phyloP scores from a whole-genome alignment of 2,888 invertebrate species.

The Phymatocera aterrima region DNA sequence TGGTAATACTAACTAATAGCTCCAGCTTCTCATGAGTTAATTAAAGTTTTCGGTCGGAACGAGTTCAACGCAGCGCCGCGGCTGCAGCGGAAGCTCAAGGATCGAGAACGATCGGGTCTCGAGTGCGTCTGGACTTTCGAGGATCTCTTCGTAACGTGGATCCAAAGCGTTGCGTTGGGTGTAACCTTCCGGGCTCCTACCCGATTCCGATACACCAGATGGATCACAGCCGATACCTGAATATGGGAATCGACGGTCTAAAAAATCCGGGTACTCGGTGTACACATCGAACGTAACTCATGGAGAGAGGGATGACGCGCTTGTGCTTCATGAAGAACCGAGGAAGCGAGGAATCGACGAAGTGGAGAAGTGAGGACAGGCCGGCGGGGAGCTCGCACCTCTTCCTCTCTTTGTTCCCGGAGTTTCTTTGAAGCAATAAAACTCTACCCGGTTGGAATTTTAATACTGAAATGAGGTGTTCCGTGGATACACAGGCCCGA shows the following conservation, averaged over 20 bases:
- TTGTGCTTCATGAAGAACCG: not conserved
- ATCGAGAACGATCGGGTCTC: constrained; percentile 2
- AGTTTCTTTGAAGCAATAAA: constrained; percentile 59
- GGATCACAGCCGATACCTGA: constrained; percentile 15
- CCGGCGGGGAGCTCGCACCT: not conserved
- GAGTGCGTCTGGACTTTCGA: not conserved
- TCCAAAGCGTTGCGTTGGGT: too few relatives aligned
- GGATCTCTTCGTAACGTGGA: not conserved
- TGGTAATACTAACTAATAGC: constrained; percentile 17
- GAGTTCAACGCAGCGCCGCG: not conserved
- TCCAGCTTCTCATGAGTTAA: not conserved
- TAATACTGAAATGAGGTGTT: constrained; percentile 59
- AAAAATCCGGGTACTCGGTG: not conserved
- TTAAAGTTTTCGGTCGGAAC: not conserved
- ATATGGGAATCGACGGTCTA: not conserved
- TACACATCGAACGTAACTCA: too few relatives aligned
- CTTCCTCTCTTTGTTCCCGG: constrained; percentile 45
- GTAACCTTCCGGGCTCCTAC: not conserved
- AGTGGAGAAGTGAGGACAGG: not conserved
- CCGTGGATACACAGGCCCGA: constrained; percentile 49
- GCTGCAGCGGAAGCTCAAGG: not conserved
- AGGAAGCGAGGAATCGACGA: too few relatives aligned
- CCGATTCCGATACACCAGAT: not conserved
- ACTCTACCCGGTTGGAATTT: constrained; percentile 66
- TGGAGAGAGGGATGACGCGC: too few relatives aligned